These are phyloP conservation scores for Apoda limacodes DNA, from an alignment of 2,888 invertebrate genomes.

Conservation along the genomic window DNA sequence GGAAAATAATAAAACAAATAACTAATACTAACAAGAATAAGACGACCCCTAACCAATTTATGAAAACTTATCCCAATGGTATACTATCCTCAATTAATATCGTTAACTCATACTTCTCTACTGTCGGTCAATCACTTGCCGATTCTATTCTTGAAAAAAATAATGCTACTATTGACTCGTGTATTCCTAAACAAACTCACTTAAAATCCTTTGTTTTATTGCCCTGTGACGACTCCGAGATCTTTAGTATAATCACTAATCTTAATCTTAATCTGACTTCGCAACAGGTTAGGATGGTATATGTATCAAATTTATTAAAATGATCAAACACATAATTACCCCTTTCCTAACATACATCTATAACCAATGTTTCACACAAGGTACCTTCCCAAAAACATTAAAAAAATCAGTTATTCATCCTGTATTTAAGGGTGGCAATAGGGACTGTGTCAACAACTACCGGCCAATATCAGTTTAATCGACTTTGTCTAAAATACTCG, in stretches of 20 bases:
- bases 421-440: conserved; percentile 10
- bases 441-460: conserved; percentile 11
- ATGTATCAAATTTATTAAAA: conserved; percentile 3
- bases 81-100: not conserved
- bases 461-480: conserved; percentile 15
- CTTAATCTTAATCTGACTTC: conserved; percentile 3
- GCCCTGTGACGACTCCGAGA: too few relatives aligned
- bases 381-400: conserved; percentile 8
- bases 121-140: too few relatives aligned
- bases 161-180: too few relatives aligned
- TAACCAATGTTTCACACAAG: conserved; percentile 8
- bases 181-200: too few relatives aligned
- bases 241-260: conserved; percentile 1
- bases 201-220: too few relatives aligned
- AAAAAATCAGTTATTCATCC: conserved; percentile 9
- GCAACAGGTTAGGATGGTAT: conserved; percentile 9
- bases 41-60: not conserved
- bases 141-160: too few relatives aligned
- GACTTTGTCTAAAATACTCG: conserved; percentile 14
- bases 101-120: too few relatives aligned
- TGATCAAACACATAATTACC: conserved; percentile 2
- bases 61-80: not conserved
- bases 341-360: conserved; percentile 3
- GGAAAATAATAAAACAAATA: not conserved
- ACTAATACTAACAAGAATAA: not conserved